Evolutionary conservation across 2,888 invertebrate genomes (phyloP).

Genomic region (Leucophora obtusa): DNA sequence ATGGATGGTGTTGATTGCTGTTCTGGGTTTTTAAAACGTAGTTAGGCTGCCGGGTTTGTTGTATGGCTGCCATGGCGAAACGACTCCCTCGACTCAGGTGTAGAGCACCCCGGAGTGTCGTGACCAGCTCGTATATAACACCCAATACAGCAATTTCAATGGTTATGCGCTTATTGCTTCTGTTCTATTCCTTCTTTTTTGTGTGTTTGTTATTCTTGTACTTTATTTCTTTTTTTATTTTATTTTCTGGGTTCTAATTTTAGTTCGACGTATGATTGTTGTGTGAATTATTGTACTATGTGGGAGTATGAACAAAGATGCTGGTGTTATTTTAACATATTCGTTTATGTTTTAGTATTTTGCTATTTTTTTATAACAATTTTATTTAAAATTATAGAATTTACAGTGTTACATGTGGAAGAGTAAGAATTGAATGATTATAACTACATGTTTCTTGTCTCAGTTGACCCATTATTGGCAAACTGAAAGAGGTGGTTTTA

Average conservation of each 20-base stretch:
- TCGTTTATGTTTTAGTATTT: constrained; percentile 4
- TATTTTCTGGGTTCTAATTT: constrained; percentile 55
- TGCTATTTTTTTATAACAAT: background rate
- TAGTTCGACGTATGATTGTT: constrained; percentile 13
- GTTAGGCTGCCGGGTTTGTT: constrained; percentile 75
- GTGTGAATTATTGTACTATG: background rate
- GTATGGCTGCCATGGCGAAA: constrained; percentile 69
- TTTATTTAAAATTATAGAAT: background rate
- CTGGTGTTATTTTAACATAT: constrained; percentile 40
- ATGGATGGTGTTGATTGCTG: constrained; percentile 77
- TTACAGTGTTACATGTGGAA: background rate
- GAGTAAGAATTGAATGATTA: background rate
- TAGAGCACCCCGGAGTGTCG: constrained; percentile 79
- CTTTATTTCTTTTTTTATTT: constrained; percentile 36
- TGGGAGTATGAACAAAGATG: constrained; percentile 19
- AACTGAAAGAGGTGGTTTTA: background rate
- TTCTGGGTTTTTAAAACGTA: constrained; percentile 79
- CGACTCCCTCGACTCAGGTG: constrained; percentile 79
- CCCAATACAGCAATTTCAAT: constrained; percentile 78
- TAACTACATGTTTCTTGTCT: background rate
- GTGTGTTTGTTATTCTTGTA: constrained; percentile 10
- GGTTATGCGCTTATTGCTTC: constrained; percentile 71
- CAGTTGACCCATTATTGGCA: constrained; percentile 11
- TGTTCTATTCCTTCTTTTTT: constrained; percentile 44
- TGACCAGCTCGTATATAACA: constrained; percentile 78